Evolutionary conservation across 2,888 invertebrate species (phyloP).

Genomic region (Nebria brevicollis): DNA sequence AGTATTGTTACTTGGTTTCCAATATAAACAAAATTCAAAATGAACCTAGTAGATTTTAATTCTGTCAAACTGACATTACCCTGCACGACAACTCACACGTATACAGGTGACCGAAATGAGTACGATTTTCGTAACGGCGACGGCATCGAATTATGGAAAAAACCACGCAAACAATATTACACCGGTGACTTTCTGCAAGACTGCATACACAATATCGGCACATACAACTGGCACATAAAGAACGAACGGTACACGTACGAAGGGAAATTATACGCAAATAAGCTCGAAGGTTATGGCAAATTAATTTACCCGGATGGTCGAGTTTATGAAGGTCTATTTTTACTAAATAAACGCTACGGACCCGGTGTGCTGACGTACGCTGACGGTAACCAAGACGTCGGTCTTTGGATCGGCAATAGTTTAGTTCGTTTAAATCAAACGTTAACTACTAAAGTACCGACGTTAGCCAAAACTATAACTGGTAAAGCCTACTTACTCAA

Average conservation of each 20-base stretch:
- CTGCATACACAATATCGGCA: constrained; percentile 66
- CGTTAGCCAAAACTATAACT: constrained; percentile 52
- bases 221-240: constrained; percentile 64
- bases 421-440: constrained; percentile 61
- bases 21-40: constrained; percentile 30
- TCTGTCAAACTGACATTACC: constrained; percentile 17
- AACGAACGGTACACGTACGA: constrained; percentile 69
- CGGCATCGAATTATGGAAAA: constrained; percentile 49
- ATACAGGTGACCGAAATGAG: constrained; percentile 46
- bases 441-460: constrained; percentile 51
- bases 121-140: constrained; percentile 45
- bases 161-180: constrained; percentile 58
- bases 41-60: constrained; percentile 31
- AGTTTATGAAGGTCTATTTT: constrained; percentile 65
- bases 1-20: not conserved
- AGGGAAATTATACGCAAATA: constrained; percentile 64
- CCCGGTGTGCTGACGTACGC: constrained; percentile 66
- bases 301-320: constrained; percentile 65
- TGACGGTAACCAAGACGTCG: constrained; percentile 65
- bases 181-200: constrained; percentile 62
- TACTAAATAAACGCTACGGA: constrained; percentile 67
- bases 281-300: constrained; percentile 60
- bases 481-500: constrained; percentile 56
- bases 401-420: constrained; percentile 66
- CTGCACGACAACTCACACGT: constrained; percentile 27